Evolutionary conservation across 1,140 invertebrate species (phyloP), one percentile per base, ranked within the genome.

Genomic region (Acromyrmex heyeri): DNA sequence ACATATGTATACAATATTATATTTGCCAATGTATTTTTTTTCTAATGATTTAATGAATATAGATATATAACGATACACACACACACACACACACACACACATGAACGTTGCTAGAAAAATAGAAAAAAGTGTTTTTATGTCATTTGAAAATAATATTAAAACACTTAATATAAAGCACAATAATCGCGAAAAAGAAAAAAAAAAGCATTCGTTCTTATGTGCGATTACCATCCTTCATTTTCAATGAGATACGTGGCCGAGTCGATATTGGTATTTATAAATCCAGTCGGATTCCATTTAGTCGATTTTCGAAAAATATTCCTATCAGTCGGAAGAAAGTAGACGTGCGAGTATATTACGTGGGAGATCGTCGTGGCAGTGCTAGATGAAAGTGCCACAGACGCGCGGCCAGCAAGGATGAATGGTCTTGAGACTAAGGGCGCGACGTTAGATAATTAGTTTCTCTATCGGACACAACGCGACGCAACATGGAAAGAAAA

Each of bases 371-470:
- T 24, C 21, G 65, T 18, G 34, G 57, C 44, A 72, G 44, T 88
- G 67, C 5, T 79, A 69, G 73, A 90, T 85, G 86, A 87, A 79
- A 61, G 86, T 10, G 18, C 61, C 53, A 59, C 57, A 10, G 44
- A 18, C 53, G 67, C 55, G 44, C 75, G 50, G 89, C 44, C 76
- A 75, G 67, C 77, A 44, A 85, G 70, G 81, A 92, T 91, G 75
- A 81, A 91, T 91, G 88, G 75, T 86, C 69, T n/a, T 16, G 67
- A 57, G 82, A 85, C 86, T 76, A 81, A 91, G 87, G 89, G 76
- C 38, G 81, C 72, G 91, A 87, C 90, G 87, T 87, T 85, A 87
- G 92, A 91, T 93, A 93, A 93, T 93, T 93, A 93, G 91, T 93
- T 93, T 93, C 90, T 88, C 90, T 88, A 93, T 92, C 87, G 90